phyloP scores from a whole-genome alignment of 2,888 invertebrate genomes.

The Trissolcus brochymenae region DNA sequence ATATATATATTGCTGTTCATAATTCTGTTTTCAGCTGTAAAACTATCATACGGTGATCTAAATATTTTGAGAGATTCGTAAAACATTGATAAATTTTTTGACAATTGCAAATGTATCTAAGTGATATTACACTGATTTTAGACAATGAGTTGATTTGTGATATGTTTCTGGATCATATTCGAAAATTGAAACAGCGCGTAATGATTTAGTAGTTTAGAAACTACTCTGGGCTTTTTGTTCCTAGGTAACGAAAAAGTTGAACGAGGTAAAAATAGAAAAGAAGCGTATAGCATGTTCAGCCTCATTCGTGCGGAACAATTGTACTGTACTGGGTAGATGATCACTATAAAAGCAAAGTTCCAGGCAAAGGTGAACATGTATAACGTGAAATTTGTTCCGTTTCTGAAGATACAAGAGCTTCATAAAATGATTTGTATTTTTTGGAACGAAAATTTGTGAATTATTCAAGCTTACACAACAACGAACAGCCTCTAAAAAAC shows the following conservation, averaged over 20 bases:
- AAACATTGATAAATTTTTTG: too few species aligned
- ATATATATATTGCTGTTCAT: neutral
- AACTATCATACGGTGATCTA: too few species aligned
- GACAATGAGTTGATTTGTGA: neutral
- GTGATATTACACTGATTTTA: too few species aligned
- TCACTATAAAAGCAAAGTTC: conserved; percentile 54
- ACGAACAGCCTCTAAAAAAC: neutral
- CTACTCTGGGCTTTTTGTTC: conserved; percentile 31
- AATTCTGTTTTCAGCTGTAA: too few species aligned
- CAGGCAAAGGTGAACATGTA: conserved; percentile 49
- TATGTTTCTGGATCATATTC: too few species aligned
- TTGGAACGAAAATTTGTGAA: conserved; percentile 38
- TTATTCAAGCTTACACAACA: conserved; percentile 32
- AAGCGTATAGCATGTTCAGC: conserved; percentile 45
- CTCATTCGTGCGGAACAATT: conserved; percentile 59
- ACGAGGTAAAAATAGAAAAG: conserved; percentile 54
- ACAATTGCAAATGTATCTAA: too few species aligned
- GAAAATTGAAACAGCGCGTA: too few species aligned
- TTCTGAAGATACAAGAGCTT: conserved; percentile 47
- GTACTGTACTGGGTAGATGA: conserved; percentile 51
- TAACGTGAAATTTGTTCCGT: conserved; percentile 51
- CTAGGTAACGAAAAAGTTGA: conserved; percentile 45
- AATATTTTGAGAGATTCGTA: too few species aligned
- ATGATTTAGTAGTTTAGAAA: conserved; percentile 22
- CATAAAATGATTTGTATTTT: conserved; percentile 55